These are phyloP conservation scores for Rachycentron canadum DNA, from an alignment of 2,797 vertebrate genomes.

Conservation along the genomic window DNA sequence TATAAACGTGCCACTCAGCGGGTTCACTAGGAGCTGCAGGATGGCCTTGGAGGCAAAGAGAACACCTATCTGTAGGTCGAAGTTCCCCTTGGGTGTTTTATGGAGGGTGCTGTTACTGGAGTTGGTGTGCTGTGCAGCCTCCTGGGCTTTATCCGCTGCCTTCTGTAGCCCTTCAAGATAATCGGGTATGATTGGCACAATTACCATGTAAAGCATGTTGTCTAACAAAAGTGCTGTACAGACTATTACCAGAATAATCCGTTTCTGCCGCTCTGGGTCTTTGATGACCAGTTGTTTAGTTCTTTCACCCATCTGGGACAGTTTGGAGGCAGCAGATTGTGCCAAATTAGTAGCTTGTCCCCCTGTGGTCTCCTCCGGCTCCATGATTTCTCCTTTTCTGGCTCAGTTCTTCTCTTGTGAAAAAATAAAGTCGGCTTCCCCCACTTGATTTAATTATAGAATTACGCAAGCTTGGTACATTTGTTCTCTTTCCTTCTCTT, in stretches of 20 bases:
- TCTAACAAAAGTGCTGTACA: conserved; percentile 94
- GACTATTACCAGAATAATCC: conserved; percentile 93
- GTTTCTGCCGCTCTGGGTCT: conserved; percentile 89
- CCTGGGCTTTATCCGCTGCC: conserved; percentile 70
- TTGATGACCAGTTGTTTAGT: conserved; percentile 90
- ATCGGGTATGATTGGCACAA: conserved; percentile 97
- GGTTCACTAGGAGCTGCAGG: conserved; percentile 95
- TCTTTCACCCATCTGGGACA: conserved; percentile 92
- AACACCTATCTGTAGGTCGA: conserved; percentile 95
- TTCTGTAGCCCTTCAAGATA: conserved; percentile 90
- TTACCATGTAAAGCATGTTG: conserved; percentile 99
- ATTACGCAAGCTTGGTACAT: conserved; percentile 66
- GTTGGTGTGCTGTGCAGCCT: conserved; percentile 69
- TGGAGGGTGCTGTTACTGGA: conserved; percentile 77
- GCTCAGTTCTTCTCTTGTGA: conserved; percentile 43
- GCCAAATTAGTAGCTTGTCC: conserved; percentile 80
- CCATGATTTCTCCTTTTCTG: conserved; percentile 77
- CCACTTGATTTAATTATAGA: conserved; percentile 51
- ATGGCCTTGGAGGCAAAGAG: conserved; percentile 98
- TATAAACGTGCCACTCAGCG: conserved; percentile 95
- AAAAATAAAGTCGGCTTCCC: conserved; percentile 44
- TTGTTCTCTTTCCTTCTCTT: conserved; percentile 39
- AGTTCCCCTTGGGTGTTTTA: conserved; percentile 84
- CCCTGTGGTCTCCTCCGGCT: conserved; percentile 75
- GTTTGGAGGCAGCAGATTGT: conserved; percentile 90